Evolutionary conservation across 2,113 vertebrate genomes (phyloP).

Genomic region (Sapajus apella): DNA sequence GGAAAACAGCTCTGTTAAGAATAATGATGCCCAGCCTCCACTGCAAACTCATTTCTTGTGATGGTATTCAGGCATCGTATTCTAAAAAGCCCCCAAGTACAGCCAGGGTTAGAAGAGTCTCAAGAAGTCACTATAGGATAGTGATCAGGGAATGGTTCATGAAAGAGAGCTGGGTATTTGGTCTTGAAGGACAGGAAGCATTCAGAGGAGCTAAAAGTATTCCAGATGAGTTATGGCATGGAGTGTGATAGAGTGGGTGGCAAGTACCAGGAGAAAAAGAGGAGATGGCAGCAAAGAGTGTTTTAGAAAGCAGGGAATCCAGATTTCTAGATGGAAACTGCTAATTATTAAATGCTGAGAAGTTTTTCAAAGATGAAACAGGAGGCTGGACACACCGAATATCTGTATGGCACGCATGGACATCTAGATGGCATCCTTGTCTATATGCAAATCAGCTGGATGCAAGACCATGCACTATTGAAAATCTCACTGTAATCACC

Average conservation of each 20-base stretch:
- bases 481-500: neutral
- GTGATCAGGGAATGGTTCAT: neutral
- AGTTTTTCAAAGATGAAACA: neutral
- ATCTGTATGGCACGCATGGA: neutral
- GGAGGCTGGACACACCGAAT: neutral
- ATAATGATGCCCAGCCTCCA: neutral
- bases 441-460: neutral
- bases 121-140: neutral
- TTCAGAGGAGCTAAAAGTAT: neutral
- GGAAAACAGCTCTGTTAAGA: neutral
- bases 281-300: neutral
- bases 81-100: neutral
- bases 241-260: neutral
- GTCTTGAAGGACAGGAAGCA: neutral
- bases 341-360: neutral
- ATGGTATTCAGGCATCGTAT: neutral
- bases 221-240: neutral
- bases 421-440: neutral
- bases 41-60: neutral
- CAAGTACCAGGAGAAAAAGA: neutral
- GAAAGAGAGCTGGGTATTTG: neutral
- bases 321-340: neutral
- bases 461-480: neutral
- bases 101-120: neutral
- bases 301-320: neutral